These are phyloP conservation scores for Montipora efflorescens DNA, from an alignment of 64 coral and sea anemone species.

Conservation along the genomic window DNA sequence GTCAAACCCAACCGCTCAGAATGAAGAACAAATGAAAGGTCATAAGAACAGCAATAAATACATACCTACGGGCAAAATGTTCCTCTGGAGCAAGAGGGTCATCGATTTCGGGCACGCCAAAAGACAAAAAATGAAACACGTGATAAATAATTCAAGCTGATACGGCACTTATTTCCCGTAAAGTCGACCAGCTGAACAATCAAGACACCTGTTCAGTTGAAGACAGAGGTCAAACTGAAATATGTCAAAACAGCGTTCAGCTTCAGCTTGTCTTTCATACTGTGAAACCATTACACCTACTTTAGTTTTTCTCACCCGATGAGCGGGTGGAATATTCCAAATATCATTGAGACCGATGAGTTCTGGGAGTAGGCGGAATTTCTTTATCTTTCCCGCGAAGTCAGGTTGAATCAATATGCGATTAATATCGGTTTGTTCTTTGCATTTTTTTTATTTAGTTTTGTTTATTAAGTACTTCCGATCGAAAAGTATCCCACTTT, in stretches of 20 bases:
- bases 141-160: slow-evolving; percentile 25
- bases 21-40: not conserved
- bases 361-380: too few species aligned
- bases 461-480: too few species aligned
- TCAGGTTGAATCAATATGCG: too few species aligned
- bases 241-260: not conserved
- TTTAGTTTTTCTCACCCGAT: too few species aligned
- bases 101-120: not conserved
- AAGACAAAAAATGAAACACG: not conserved
- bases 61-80: slow-evolving; percentile 12
- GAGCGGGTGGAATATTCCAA: too few species aligned
- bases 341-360: too few species aligned
- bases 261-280: too few species aligned
- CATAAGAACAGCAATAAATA: not conserved
- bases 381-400: too few species aligned
- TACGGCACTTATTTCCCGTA: not conserved
- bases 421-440: too few species aligned
- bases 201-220: slow-evolving; percentile 5
- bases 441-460: too few species aligned
- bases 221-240: not conserved
- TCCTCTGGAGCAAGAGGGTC: not conserved
- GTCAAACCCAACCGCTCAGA: not conserved
- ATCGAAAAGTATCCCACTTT: too few species aligned
- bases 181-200: not conserved
- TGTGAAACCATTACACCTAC: too few species aligned